These are phyloP conservation scores for Aphyosemion australe DNA, from an alignment of 2,113 vertebrate genomes.

Conservation along the genomic window DNA sequence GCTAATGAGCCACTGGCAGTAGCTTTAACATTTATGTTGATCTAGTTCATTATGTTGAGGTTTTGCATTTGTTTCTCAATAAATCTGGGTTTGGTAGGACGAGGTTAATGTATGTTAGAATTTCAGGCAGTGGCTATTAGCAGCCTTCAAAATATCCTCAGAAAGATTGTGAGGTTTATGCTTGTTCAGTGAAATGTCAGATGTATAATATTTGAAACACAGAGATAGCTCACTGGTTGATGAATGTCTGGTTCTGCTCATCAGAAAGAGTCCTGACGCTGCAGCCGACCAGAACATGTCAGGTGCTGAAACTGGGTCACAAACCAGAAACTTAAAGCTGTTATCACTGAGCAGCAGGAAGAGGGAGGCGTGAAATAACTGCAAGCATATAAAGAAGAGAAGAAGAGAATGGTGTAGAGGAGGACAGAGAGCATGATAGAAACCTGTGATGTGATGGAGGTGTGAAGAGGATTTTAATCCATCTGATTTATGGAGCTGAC, in stretches of 20 bases:
- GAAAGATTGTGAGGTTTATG: too few species aligned
- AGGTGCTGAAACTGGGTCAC: slow-evolving; percentile 42
- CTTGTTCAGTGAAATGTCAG: not conserved
- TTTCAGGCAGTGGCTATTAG: too few species aligned
- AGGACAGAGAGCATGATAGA: not conserved
- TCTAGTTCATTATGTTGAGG: too few species aligned
- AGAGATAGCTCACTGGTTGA: not conserved
- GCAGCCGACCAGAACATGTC: slow-evolving; percentile 15
- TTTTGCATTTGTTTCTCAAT: too few species aligned
- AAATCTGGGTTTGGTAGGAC: too few species aligned
- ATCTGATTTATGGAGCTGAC: too few species aligned
- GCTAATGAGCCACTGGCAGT: too few species aligned
- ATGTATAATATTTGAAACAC: too few species aligned
- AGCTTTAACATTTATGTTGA: too few species aligned
- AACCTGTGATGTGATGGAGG: not conserved
- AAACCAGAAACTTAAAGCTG: slow-evolving; percentile 36
- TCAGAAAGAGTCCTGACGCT: not conserved
- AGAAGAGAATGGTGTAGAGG: not conserved
- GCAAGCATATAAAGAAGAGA: not conserved
- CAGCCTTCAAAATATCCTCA: too few species aligned
- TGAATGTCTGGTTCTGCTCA: not conserved
- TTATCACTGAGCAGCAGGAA: slow-evolving; percentile 38
- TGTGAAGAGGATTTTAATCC: not conserved
- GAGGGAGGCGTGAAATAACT: slow-evolving; percentile 31
- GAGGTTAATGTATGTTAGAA: too few species aligned